Percentiles rank a stretch among this genome's conserved stretches.
phyloP scores from a whole-genome alignment of 2,113 vertebrate genomes.

The Xiphophorus hellerii region DNA sequence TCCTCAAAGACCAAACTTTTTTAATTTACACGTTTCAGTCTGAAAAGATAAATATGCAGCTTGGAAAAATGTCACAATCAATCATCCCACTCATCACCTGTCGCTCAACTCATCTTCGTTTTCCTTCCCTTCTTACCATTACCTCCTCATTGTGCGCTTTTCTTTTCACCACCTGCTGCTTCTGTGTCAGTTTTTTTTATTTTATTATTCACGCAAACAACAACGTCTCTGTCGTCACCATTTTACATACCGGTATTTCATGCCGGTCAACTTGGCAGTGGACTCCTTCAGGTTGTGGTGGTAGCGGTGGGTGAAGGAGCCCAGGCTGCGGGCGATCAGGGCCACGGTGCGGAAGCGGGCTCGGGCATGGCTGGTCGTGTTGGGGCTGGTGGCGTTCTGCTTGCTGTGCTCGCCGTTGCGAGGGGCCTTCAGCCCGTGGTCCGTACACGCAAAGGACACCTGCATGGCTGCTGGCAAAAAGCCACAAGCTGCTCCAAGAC shows the following conservation, averaged over 20 bases:
- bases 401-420: slow-evolving; percentile 95
- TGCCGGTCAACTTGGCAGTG: slow-evolving; percentile 97
- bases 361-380: slow-evolving; percentile 88
- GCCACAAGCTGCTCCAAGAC: slow-evolving; percentile 29
- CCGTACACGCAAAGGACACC: slow-evolving; percentile 97
- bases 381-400: slow-evolving; percentile 90
- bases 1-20: neutral
- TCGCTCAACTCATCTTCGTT: slow-evolving; percentile 28
- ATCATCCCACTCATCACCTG: slow-evolving; percentile 62
- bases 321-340: slow-evolving; percentile 95
- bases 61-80: slow-evolving; percentile 18
- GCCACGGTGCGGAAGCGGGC: slow-evolving; percentile 97
- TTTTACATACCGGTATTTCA: slow-evolving; percentile 95
- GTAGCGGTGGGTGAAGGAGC: slow-evolving; percentile 95
- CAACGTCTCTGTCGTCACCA: neutral
- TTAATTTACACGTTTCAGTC: too few species aligned
- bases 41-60: slow-evolving; percentile 7
- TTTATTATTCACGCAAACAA: neutral
- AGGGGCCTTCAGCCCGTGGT: slow-evolving; percentile 92
- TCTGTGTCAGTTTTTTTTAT: neutral
- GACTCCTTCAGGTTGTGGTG: slow-evolving; percentile 98
- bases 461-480: slow-evolving; percentile 86
- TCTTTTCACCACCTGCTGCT: neutral
- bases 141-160: neutral
- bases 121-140: neutral